Base-by-base conservation (phyloP, 1,140 invertebrate species). In the Eupristina koningsbergeri region DNA sequence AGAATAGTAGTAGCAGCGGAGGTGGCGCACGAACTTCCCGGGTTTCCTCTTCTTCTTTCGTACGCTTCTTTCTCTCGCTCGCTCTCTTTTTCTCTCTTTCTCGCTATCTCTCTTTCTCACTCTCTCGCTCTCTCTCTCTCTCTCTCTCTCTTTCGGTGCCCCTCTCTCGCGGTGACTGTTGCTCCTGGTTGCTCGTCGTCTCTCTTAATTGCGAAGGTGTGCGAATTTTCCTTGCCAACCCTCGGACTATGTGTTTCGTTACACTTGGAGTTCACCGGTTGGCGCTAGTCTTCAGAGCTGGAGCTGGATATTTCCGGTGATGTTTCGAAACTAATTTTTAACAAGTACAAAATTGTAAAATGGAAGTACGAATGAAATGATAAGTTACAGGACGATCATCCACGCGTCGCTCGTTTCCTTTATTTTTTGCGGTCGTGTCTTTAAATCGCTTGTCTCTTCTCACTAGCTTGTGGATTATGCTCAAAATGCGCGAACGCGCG, bases 81-180 rank as follows among this genome's bases (percentile, higher is more conserved):
- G 34, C 77, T 69, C 6, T 47, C 41, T 79, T 29, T 13, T 36
- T 36, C 41, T 3, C 26, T 79, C n/a, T 31, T 53, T 39, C 26
- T 31, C 39, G 26, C 63, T 22, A 63, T 69, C 1, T n/a, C 11
- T 11, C 41, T 45, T 7, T 45, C 41, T 45, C 41, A 7, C 41
- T 45, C 41, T 45, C 41, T 47, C 41, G 76, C 26, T 74, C 79
- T 86, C 31, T 67, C 74, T 78, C 50, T 78, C 58, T 82, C 45
- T 83, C 73, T 82, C 53, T 75, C 13, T 78, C 58, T 82, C 36
- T 83, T 63, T 80, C 53, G 75, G 13, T 41, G 31, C 63, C 47
- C 41, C 29, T 81, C 47, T 53, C 67, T 53, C 67, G 45, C 29
- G 29, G 39, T 80, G 50, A 73, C 50, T 36, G 34, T 58, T 58